Conservation (phyloP, 1,140 invertebrate species). For the Hyles euphorbiae region DNA sequence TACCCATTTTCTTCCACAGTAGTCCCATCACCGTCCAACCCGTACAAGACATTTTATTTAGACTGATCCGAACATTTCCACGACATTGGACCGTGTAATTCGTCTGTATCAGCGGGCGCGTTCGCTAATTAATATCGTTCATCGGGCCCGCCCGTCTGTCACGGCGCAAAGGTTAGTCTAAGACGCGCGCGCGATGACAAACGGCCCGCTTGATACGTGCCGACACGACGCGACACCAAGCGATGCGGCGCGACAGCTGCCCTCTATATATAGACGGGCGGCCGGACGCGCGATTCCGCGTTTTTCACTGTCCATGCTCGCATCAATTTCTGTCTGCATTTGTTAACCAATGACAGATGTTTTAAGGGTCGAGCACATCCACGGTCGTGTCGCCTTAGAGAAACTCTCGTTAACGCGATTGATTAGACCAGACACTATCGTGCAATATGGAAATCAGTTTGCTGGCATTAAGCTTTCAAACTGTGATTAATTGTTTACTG, state of each 20-base stretch:
- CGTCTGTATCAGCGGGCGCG: no score
- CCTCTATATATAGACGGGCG: conserved; percentile 50
- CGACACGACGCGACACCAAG: conserved; percentile 45
- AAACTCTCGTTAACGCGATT: background rate
- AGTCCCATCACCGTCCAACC: no score
- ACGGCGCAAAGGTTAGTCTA: conserved; percentile 42
- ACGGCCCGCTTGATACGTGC: conserved; percentile 41
- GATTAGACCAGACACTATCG: no score
- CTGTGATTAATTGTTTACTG: no score
- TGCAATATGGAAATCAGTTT: no score
- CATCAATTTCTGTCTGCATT: conserved; percentile 71
- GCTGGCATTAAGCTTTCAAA: no score
- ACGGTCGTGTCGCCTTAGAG: no score
- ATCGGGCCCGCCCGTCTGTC: conserved; percentile 26
- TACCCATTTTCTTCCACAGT: no score
- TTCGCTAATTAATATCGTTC: conserved; percentile 7
- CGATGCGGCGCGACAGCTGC: conserved; percentile 50
- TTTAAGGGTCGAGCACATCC: conserved; percentile 45
- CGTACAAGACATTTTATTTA: no score
- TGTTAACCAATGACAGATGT: conserved; percentile 72
- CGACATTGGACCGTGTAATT: no score
- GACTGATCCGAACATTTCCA: no score
- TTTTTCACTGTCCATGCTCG: conserved; percentile 69
- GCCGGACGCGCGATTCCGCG: conserved; percentile 63
- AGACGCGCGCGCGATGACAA: conserved; percentile 34